Percentiles rank a stretch among this genome's conserved stretches.
phyloP scores from a whole-genome alignment of 2,888 invertebrate species.

The Marasmarcha lunaedactyla region DNA sequence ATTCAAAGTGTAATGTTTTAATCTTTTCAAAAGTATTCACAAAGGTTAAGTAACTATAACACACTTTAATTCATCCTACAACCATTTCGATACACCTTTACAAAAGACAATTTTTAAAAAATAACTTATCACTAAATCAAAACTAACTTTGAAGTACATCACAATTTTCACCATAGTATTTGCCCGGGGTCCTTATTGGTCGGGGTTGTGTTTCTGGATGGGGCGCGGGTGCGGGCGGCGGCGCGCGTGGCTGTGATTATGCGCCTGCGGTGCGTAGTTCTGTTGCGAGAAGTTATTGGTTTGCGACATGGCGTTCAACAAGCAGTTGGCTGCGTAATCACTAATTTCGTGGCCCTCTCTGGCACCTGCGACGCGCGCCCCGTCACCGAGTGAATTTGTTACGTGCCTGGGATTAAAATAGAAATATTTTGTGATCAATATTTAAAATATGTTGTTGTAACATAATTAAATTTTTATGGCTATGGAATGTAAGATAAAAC shows the following conservation, averaged over 20 bases:
- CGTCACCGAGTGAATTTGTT: slow-evolving; percentile 67
- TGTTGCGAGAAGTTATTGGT: slow-evolving; percentile 4
- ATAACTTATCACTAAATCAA: too few relatives aligned
- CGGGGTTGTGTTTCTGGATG: slow-evolving; percentile 22
- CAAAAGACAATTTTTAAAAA: too few relatives aligned
- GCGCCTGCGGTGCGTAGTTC: slow-evolving; percentile 11
- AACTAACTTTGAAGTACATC: too few relatives aligned
- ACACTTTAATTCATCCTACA: too few relatives aligned
- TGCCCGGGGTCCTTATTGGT: background rate
- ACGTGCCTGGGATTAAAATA: slow-evolving; percentile 46
- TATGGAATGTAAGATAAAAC: too few relatives aligned
- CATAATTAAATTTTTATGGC: too few relatives aligned
- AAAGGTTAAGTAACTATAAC: too few relatives aligned
- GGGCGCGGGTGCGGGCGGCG: slow-evolving; percentile 16
- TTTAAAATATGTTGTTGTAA: too few relatives aligned
- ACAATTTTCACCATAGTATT: too few relatives aligned
- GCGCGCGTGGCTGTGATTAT: slow-evolving; percentile 7
- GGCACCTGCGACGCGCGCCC: slow-evolving; percentile 63
- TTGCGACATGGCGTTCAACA: slow-evolving; percentile 25
- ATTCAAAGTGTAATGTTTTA: too few relatives aligned
- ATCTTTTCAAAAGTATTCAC: too few relatives aligned
- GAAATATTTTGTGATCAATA: background rate
- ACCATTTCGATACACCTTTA: too few relatives aligned
- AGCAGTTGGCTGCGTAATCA: slow-evolving; percentile 30
- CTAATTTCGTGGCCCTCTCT: slow-evolving; percentile 72